A percentile compares a stretch with the other conserved stretches of the same genome.
Evolutionary conservation across 2,797 vertebrate species (phyloP).

Genomic region (Enteromius radiatus): DNA sequence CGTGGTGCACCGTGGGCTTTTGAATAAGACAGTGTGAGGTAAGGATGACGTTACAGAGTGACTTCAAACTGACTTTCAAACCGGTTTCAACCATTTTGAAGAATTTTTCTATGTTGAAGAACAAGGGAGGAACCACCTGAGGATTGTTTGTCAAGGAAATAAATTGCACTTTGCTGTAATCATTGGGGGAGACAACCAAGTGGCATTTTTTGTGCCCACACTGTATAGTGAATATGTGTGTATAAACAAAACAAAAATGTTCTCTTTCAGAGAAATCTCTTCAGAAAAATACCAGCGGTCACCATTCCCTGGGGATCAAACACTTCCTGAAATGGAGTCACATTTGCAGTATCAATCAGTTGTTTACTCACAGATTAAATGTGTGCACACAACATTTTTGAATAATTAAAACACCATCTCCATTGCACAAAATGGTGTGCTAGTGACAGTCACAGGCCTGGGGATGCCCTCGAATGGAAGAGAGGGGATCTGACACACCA

Average conservation of each 20-base stretch:
- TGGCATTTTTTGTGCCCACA: constrained; percentile 9
- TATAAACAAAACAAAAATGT: constrained; percentile 26
- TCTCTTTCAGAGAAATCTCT: not conserved
- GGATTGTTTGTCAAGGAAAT: constrained; percentile 39
- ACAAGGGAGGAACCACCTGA: constrained; percentile 3
- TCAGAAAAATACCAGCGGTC: constrained; percentile 30
- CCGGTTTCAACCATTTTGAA: constrained; percentile 35
- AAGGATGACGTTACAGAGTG: constrained; percentile 35
- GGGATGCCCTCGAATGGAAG: constrained; percentile 25
- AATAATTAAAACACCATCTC: constrained; percentile 25
- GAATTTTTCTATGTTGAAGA: constrained; percentile 25
- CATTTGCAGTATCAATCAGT: constrained; percentile 27
- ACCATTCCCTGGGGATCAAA: constrained; percentile 45
- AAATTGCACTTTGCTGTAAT: constrained; percentile 38
- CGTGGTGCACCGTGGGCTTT: constrained; percentile 20
- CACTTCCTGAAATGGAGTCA: constrained; percentile 29
- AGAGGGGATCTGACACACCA: constrained; percentile 27
- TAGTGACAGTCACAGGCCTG: constrained; percentile 23
- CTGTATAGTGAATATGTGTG: not conserved
- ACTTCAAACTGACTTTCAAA: constrained; percentile 51
- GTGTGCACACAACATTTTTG: not conserved
- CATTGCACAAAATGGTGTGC: constrained; percentile 33
- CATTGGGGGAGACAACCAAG: constrained; percentile 24
- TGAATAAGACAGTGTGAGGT: constrained; percentile 48
- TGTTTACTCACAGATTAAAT: constrained; percentile 18